These are phyloP conservation scores for Talpa occidentalis DNA, from an alignment of 2,113 vertebrate genomes.

Conservation along the genomic window DNA sequence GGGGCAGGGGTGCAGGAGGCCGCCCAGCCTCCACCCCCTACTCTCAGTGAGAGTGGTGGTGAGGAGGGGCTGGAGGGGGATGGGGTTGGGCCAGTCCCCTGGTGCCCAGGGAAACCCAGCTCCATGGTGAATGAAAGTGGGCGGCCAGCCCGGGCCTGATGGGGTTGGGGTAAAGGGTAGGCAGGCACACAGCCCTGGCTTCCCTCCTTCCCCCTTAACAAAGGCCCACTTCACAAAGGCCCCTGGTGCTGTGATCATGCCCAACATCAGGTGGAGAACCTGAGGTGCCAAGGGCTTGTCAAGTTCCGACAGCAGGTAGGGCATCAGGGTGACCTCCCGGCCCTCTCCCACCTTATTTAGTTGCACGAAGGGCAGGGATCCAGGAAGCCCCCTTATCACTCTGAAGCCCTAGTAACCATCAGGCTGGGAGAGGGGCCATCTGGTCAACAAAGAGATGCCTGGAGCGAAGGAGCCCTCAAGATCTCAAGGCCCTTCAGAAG, in stretches of 20 bases:
- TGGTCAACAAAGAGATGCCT: neutral
- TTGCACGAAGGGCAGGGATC: neutral
- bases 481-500: neutral
- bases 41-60: neutral
- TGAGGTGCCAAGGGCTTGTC: neutral
- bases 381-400: neutral
- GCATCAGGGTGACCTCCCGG: neutral
- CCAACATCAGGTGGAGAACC: neutral
- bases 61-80: neutral
- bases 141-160: slow-evolving; percentile 42
- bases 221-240: neutral
- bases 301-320: slow-evolving; percentile 4
- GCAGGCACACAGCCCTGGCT: slow-evolving; percentile 14
- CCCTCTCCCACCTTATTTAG: neutral
- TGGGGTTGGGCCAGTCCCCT: slow-evolving; percentile 39
- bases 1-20: slow-evolving; percentile 65
- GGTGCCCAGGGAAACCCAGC: slow-evolving; percentile 79
- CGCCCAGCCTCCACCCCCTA: neutral
- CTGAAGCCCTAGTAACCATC: neutral
- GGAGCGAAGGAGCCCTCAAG: neutral
- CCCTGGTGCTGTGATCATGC: neutral
- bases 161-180: neutral
- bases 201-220: neutral
- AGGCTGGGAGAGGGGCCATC: neutral
- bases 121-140: slow-evolving; percentile 61